A percentile compares a stretch with the other conserved stretches of the same genome.
Conservation (phyloP, 1,140 invertebrate genomes). For the Hylaeus anthracinus region DNA sequence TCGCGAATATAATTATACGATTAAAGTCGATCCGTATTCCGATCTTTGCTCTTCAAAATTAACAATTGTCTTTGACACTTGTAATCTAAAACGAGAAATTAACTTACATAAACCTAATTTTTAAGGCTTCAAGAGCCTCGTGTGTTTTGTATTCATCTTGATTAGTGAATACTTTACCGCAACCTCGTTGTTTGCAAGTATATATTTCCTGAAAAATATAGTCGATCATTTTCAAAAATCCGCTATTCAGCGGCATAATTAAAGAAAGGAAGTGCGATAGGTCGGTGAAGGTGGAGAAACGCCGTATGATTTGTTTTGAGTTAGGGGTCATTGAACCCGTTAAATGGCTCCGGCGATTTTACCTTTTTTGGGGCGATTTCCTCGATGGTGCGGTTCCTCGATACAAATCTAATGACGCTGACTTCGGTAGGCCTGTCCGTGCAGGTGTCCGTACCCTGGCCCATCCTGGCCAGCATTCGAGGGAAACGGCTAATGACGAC, state of each 20-base stretch:
- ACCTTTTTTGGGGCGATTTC: constrained; percentile 81
- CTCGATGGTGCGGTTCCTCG: constrained; percentile 78
- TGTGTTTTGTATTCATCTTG: constrained; percentile 78
- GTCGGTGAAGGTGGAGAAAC: background rate
- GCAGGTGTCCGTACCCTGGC: constrained; percentile 78
- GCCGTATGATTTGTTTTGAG: constrained; percentile 74
- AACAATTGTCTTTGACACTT: background rate
- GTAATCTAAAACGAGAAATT: background rate
- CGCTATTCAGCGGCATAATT: background rate
- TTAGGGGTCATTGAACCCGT: constrained; percentile 76
- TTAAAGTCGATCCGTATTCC: background rate
- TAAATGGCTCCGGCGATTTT: constrained; percentile 53
- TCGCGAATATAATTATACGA: background rate
- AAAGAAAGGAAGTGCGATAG: background rate
- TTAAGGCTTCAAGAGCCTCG: constrained; percentile 76
- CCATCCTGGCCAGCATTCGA: constrained; percentile 67
- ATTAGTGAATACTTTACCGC: constrained; percentile 78
- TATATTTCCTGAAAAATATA: constrained; percentile 74
- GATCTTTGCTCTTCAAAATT: background rate
- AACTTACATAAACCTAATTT: constrained; percentile 78
- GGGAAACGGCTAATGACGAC: constrained; percentile 21
- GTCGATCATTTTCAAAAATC: constrained; percentile 27
- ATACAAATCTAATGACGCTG: constrained; percentile 80
- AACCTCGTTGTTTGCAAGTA: constrained; percentile 77
- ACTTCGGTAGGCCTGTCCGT: constrained; percentile 77